A percentile compares a stretch with the other conserved stretches of the same genome.
Conservation (phyloP, 1,140 invertebrate genomes). For the Rhizoglyphus robini region DNA sequence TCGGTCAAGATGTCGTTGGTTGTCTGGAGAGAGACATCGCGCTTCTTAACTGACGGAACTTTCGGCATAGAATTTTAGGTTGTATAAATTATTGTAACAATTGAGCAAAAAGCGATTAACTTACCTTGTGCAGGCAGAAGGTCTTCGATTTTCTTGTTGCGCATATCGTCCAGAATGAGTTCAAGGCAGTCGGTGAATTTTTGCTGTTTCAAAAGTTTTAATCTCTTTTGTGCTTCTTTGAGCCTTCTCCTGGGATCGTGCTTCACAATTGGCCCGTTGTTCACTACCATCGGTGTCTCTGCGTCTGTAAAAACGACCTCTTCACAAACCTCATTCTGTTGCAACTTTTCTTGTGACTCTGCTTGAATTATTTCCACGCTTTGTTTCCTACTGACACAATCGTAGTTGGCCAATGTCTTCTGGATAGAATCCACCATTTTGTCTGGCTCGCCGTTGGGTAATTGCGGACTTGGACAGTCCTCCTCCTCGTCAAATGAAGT, state of each 20-base stretch:
- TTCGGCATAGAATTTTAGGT: not conserved
- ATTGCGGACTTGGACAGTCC: not conserved
- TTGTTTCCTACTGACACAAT: too few species aligned
- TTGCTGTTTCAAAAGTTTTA: constrained; percentile 3
- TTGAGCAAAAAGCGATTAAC: not conserved
- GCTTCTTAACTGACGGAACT: constrained; percentile 19
- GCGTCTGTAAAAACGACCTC: too few species aligned
- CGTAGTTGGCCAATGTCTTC: constrained; percentile 1
- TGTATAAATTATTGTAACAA: not conserved
- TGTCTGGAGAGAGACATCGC: constrained; percentile 29
- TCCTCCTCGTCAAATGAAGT: not conserved
- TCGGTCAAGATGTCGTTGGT: constrained; percentile 31
- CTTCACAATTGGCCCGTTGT: not conserved
- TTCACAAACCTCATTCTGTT: too few species aligned
- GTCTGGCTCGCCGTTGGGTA: not conserved
- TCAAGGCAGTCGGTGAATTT: not conserved
- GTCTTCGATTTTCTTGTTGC: not conserved
- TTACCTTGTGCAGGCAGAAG: not conserved
- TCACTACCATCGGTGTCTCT: too few species aligned
- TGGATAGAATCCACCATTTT: not conserved
- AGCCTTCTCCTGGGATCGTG: not conserved
- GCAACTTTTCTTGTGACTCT: too few species aligned
- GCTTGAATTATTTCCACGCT: too few species aligned
- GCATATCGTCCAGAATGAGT: not conserved
- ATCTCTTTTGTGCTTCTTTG: constrained; percentile 8